Percentiles rank a stretch among this genome's conserved stretches.
These are phyloP conservation scores for Dynastes tityus DNA, from an alignment of 2,888 invertebrate species.

Conservation along the genomic window DNA sequence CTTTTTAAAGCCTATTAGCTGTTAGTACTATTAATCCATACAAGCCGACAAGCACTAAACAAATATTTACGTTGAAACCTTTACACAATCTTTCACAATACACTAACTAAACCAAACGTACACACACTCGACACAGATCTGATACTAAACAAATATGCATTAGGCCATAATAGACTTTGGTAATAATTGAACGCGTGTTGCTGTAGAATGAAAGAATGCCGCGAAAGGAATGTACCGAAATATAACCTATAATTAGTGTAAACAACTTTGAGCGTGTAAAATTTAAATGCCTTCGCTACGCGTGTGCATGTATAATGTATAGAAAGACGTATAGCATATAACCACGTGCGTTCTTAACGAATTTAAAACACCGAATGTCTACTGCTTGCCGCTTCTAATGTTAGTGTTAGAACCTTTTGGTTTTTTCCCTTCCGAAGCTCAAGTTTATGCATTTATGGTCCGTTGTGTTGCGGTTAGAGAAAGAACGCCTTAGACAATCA, in stretches of 20 bases:
- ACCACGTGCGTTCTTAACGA: conserved; percentile 19
- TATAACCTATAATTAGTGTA: conserved; percentile 33
- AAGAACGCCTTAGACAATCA: conserved; percentile 26
- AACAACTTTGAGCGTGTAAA: conserved; percentile 21
- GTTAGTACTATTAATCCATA: not conserved
- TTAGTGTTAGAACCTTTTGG: conserved; percentile 6
- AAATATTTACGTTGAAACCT: conserved; percentile 37
- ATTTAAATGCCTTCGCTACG: conserved; percentile 32
- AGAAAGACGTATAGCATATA: too few relatives aligned
- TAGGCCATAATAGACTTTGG: conserved; percentile 22
- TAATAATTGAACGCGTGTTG: conserved; percentile 19
- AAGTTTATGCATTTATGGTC: not conserved
- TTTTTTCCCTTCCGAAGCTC: not conserved
- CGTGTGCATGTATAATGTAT: not conserved
- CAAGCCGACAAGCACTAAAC: conserved; percentile 17
- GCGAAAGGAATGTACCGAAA: conserved; percentile 17
- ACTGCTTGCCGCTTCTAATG: not conserved
- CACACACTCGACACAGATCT: conserved; percentile 25
- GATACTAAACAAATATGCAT: conserved; percentile 25
- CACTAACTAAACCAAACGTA: conserved; percentile 18
- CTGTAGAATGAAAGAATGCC: conserved; percentile 23
- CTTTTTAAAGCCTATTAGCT: conserved; percentile 19
- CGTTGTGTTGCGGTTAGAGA: conserved; percentile 24
- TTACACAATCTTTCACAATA: conserved; percentile 35
- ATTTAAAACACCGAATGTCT: conserved; percentile 35